Evolutionary conservation across 2,888 invertebrate genomes (phyloP), one percentile per base, ranked within the genome.

Genomic region (Perdita meconis): DNA sequence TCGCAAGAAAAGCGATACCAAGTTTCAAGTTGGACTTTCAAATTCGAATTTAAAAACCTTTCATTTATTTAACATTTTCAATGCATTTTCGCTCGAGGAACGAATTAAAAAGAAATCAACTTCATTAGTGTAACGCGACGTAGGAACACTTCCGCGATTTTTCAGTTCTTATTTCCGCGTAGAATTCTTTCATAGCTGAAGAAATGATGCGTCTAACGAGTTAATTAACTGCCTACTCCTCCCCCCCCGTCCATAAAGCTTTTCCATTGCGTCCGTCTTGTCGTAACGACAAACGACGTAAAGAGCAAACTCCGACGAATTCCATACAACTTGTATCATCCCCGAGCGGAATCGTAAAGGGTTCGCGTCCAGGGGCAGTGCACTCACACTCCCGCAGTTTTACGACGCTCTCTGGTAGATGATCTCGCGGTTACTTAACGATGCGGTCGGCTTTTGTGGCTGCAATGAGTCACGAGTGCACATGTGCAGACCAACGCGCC

Each of bases 401-500:
- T 61, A 69, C 57, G 75, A 71, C 71, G 67, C 70, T 71, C 44
- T 61, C 60, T 26, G 67, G 42, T 55, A 51, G 60, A 57, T 24
- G 61, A 68, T 78, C 70, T 73, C 61, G 40, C 60, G 56, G 30
- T 64, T 77, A 67, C 70, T 83, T 70, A 79, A 78, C 79, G 82
- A 82, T 74, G 70, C 60, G 73, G 59, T 19, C 16, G 72, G 55
- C 78, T 78, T 78, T 78, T 72, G 77, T 53, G 60, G 67, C 47
- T 30, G 44, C 65, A 66, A 59, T 78, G 71, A 82, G 65, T 79
- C 73, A 82, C 65, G 44, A 59, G 55, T 42, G 36, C 61, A 71
- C 71, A 61, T 50, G 64, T 38, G n/a, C 53, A 13, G 42, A 50
- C 53, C 30, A 64, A 53, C 64, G 19, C 59, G 44, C 19, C 13